Evolutionary conservation across 2,113 vertebrate species (phyloP), one percentile per base, ranked within the genome.

Genomic region (Rhinopomastus cyanomelas): DNA sequence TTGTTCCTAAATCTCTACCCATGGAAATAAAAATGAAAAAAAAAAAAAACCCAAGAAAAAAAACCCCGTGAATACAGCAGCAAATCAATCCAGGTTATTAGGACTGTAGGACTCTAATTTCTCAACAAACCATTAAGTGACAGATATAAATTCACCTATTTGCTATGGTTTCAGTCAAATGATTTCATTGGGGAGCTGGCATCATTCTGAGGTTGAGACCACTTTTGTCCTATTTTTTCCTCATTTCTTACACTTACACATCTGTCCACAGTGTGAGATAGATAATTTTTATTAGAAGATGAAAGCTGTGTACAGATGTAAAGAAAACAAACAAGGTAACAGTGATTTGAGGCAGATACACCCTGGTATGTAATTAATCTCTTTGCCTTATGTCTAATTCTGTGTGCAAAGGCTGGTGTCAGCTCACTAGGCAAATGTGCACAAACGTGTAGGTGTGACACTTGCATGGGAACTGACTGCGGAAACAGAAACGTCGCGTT

Each of bases 141-240:
- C 98, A 98, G 98, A 98, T 98, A 98, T 98, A 98, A 98, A 99
- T 99, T 98, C 98, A 97, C 93, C 98, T 98, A 98, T 99, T 99
- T 98, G 97, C 98, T 95, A 92, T 97, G 98, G 98, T 98, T 98
- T 97, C 98, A 98, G 98, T 98, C 97, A 99, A 98, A 98, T 97
- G 97, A 98, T 98, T 98, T 98, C 98, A 98, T 94, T 98, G 98
- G 98, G 98, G 98, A 98, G 94, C 95, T 98, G 97, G 97, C 97
- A 98, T 98, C 97, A 97, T 98, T 96, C 96, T 97, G 96, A 97
- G 97, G 95, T 97, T 85, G 78, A 96, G 97, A 98, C 97, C 96
- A 97, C 97, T 98, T 98, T 91, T 97, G 96, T 97, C 97, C 97
- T 97, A 97, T 97, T 98, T 98, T 98, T 48, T 98, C 91, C 71